Evolutionary conservation across 2,888 invertebrate genomes (phyloP), one percentile per base, ranked within the genome.

Genomic region (Andricus curvator): DNA sequence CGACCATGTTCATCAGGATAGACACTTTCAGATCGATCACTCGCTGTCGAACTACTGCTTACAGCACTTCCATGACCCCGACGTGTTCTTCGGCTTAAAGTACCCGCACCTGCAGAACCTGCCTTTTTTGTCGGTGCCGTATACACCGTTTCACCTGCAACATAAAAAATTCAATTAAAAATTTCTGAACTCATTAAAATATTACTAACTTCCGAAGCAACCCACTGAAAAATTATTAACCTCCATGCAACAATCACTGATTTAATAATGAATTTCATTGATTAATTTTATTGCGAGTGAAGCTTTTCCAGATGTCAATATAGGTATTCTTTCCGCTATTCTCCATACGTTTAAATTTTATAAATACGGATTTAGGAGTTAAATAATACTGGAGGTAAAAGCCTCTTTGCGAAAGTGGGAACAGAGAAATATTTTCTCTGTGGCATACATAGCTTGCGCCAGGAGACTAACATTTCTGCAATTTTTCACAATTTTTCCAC

Each of bases 61-160:
- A 94, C 78, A 93, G 94, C 83, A 94, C 94, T 82, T 93, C 93
- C 78, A 93, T 94, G 66, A 94, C 94, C 88, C 93, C 94, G 80
- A 93, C 94, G 85, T 93, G 92, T 87, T 94, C 94, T 79, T 93
- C 94, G 85, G 93, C 93, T 85, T 93, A 94, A 78, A 93, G 94
- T 82, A 93, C 94, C 89, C 33, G 90, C 90, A 29, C 85, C 88
- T 56, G 86, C 93, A 93, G 86, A 94, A 93, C 86, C 94, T 85
- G 89, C 90, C 84, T 90, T 90, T 64, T 86, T 86, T 74, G 90
- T 86, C 56, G 90, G 88, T 22, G 74, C 51, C 48, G 90, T 90
- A 81, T 90, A 90, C 82, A 90, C 88, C 79, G 89, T 86, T 83
- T 90, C 90, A 79, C 89, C 90, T 90, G 85, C 37, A 78, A 25